Base-by-base conservation (phyloP, 2,888 invertebrate genomes). In the Chouioia cunea region DNA sequence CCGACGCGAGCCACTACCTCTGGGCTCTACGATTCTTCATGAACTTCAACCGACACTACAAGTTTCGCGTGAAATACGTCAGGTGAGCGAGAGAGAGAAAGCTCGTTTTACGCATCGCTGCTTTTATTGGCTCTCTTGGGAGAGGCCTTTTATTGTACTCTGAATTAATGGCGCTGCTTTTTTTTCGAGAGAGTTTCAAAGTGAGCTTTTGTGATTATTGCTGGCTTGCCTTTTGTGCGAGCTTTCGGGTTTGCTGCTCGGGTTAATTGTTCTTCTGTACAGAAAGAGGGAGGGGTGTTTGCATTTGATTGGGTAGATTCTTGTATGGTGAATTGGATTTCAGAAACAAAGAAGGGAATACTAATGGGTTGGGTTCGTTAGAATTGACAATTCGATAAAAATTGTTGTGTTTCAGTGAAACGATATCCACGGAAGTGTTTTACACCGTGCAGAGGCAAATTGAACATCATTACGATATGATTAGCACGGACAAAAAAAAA, bases 21-120 rank as follows among this genome's bases (percentile, higher is more conserved):
- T 97, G 97, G 97, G 93, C 95, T 8, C 89, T 97, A 77, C 92
- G 93, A 81, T 98, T 97, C 87, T 98, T 98, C 86, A 97, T 98
- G 96, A 96, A 97, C 86, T 98, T 98, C 86, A 97, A 97, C 88
- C 91, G 98, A 76, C 89, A 92, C 79, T 92, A 94, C 85, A 91
- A 93, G 80, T 94, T 95, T 83, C 91, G 94, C 87, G 91, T 97
- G 76, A 94, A 96, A 85, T 89, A 95, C 78, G 93, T 97, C 77
- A 95, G 96, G 95, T 95, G 87, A 87, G 83, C 79, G 65, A 77
- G 59, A 59, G 77, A 79, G 80, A 74, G 70, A 70, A 71, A 80
- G 79, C 79, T 79, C 79, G 77, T 79, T 80, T 79, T 78, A 80
- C 78, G 79, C 76, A 77, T 77, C 77, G 75, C 15, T 27, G 52